A percentile compares a stretch with the other conserved stretches of the same genome.
Evolutionary conservation across 2,797 vertebrate species (phyloP).

Genomic region (Nannoperca obscura): DNA sequence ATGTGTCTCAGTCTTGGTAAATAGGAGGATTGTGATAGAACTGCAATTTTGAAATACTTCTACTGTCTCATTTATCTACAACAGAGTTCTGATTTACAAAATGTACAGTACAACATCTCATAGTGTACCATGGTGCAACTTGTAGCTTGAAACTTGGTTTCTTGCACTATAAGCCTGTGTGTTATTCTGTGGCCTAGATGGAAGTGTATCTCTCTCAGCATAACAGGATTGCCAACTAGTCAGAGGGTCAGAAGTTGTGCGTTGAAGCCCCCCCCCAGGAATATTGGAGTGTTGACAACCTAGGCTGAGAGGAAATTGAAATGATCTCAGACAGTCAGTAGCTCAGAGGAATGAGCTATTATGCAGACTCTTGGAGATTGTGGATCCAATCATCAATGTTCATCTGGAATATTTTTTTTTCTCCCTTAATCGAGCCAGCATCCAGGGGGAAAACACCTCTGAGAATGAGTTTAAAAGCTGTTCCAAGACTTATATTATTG

Average conservation of each 20-base stretch:
- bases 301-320: constrained; percentile 53
- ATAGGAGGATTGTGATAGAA: background rate
- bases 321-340: constrained; percentile 50
- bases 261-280: constrained; percentile 34
- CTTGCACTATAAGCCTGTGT: background rate
- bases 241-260: constrained; percentile 48
- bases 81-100: background rate
- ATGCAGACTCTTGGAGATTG: constrained; percentile 33
- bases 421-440: background rate
- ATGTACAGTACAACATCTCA: background rate
- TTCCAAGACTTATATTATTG: constrained; percentile 23
- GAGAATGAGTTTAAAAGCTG: constrained; percentile 11
- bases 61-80: background rate
- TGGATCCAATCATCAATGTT: constrained; percentile 42
- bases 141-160: background rate
- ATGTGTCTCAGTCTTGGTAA: background rate
- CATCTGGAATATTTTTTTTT: constrained; percentile 30
- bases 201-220: constrained; percentile 27
- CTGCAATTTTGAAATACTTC: background rate
- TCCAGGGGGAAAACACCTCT: constrained; percentile 21
- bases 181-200: constrained; percentile 24
- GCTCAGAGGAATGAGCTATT: constrained; percentile 52
- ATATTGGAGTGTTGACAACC: constrained; percentile 57
- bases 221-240: constrained; percentile 59
- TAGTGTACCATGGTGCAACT: background rate